phyloP scores from a whole-genome alignment of 2,797 vertebrate species.

The Choloepus didactylus region DNA sequence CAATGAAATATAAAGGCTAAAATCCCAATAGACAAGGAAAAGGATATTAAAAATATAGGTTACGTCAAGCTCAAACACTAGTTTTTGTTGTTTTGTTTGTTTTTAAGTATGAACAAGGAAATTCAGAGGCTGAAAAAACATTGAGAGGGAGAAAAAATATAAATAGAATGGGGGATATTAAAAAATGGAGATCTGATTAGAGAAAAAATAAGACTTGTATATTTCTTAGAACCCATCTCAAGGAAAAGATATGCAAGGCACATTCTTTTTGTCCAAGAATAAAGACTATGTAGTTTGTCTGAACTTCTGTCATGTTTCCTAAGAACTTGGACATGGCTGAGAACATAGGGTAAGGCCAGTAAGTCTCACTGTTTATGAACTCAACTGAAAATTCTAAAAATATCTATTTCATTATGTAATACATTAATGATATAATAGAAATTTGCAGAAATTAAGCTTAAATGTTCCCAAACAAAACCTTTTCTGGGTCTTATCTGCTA shows the following conservation, averaged over 20 bases:
- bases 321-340: not conserved
- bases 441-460: slow-evolving; percentile 27
- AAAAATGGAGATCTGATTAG: not conserved
- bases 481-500: slow-evolving; percentile 32
- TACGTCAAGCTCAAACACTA: not conserved
- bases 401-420: not conserved
- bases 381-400: not conserved
- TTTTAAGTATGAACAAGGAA: not conserved
- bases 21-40: not conserved
- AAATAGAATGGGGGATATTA: not conserved
- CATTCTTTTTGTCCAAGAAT: not conserved
- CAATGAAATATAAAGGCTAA: slow-evolving; percentile 21
- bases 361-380: not conserved
- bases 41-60: not conserved
- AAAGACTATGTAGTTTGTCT: slow-evolving; percentile 31
- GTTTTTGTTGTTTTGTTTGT: not conserved
- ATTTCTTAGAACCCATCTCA: not conserved
- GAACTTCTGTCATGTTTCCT: slow-evolving; percentile 13
- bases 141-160: not conserved
- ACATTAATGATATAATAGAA: not conserved
- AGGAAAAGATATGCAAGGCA: not conserved
- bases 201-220: not conserved
- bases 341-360: not conserved
- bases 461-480: slow-evolving; percentile 16
- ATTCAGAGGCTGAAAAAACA: not conserved